Evolutionary conservation across 2,113 vertebrate genomes (phyloP).

Genomic region (Eonycteris spelaea): DNA sequence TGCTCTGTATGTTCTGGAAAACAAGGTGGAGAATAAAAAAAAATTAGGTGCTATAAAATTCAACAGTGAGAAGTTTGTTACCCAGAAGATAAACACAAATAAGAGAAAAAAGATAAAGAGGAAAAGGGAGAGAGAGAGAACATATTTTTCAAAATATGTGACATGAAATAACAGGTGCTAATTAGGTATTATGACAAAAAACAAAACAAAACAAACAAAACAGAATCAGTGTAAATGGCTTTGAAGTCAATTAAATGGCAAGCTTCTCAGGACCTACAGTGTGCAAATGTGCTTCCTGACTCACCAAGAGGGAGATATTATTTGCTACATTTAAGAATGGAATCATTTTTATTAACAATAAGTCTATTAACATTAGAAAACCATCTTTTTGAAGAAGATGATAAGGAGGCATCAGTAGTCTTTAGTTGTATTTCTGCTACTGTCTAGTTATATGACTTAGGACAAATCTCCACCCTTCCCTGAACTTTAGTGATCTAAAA

Average conservation of each 20-base stretch:
- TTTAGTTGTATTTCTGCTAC: not conserved
- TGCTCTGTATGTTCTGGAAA: not conserved
- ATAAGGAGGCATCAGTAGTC: not conserved
- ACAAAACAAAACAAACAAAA: not conserved
- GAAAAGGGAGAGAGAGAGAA: not conserved
- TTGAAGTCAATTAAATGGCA: not conserved
- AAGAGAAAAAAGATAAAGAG: not conserved
- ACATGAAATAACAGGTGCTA: not conserved
- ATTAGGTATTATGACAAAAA: not conserved
- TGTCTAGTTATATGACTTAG: not conserved
- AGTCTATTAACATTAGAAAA: not conserved
- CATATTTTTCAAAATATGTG: not conserved
- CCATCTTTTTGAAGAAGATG: not conserved
- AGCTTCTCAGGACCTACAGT: not conserved
- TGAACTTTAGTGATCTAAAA: not conserved
- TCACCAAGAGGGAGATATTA: not conserved
- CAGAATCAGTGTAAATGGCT: not conserved
- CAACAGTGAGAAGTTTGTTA: not conserved
- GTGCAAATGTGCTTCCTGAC: not conserved
- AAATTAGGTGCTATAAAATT: not conserved
- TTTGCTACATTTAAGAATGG: conserved; percentile 6
- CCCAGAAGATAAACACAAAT: not conserved
- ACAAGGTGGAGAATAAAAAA: not conserved
- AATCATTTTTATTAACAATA: not conserved
- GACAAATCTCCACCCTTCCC: not conserved